Percentiles rank a stretch among this genome's conserved stretches.
Conservation (phyloP, 2,113 vertebrate species). For the Ctenomys sociabilis region DNA sequence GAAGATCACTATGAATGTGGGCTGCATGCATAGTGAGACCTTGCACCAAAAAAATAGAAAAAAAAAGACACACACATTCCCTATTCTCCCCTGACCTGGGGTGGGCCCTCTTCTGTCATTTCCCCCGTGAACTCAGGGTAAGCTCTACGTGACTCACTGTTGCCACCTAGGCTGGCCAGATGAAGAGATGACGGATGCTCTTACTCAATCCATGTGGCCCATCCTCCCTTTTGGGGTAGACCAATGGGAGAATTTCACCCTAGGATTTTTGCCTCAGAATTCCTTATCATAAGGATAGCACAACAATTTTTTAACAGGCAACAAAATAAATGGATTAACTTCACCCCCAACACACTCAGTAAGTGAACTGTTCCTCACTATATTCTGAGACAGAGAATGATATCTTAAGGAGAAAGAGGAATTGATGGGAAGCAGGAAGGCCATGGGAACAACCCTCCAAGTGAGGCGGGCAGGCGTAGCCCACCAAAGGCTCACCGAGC, state of each 20-base stretch:
- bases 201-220: background rate
- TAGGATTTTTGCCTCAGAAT: background rate
- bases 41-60: too few species aligned
- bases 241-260: background rate
- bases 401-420: slow-evolving; percentile 34
- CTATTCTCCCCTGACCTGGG: background rate
- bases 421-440: slow-evolving; percentile 44
- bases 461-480: slow-evolving; percentile 14
- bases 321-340: background rate
- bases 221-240: background rate
- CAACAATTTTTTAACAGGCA: background rate
- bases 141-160: background rate
- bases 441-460: background rate
- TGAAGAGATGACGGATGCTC: background rate
- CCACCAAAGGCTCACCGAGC: slow-evolving; percentile 37
- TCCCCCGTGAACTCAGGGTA: background rate
- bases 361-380: background rate
- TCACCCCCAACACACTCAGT: background rate
- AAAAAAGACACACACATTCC: background rate
- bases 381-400: background rate
- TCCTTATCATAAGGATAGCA: background rate
- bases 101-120: background rate
- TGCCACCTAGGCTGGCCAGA: background rate
- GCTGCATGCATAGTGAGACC: too few species aligned
- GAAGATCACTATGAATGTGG: too few species aligned